These are phyloP conservation scores for Cotesia glomerata DNA, from an alignment of 1,140 invertebrate species.

Conservation along the genomic window DNA sequence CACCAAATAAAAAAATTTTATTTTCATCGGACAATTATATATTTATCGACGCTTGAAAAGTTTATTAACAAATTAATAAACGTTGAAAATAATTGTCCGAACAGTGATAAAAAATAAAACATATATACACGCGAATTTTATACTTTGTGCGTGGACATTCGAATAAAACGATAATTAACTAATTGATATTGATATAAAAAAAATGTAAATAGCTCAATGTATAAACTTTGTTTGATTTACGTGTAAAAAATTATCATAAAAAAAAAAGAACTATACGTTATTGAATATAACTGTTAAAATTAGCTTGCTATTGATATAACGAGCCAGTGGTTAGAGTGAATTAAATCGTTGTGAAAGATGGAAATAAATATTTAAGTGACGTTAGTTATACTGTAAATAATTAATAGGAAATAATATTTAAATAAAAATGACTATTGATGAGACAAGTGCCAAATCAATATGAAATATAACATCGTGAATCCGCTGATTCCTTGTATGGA, in stretches of 20 bases:
- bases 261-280: constrained; percentile 18
- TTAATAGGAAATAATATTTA: background rate
- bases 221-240: constrained; percentile 47
- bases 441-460: constrained; percentile 45
- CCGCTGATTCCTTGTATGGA: background rate
- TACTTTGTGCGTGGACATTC: background rate
- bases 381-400: constrained; percentile 25
- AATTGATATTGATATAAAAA: constrained; percentile 14
- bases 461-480: background rate
- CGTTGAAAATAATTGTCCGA: background rate
- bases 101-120: background rate
- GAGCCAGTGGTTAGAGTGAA: constrained; percentile 11
- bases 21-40: background rate
- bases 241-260: constrained; percentile 46
- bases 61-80: no score
- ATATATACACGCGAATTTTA: background rate
- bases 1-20: background rate
- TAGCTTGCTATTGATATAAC: constrained; percentile 4
- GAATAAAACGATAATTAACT: constrained; percentile 16
- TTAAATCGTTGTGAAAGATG: constrained; percentile 3
- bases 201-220: constrained; percentile 53
- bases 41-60: no score
- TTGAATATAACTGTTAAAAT: constrained; percentile 14
- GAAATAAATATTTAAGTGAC: constrained; percentile 11
- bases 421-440: constrained; percentile 35